Base-by-base conservation (phyloP, 2,797 vertebrate genomes). In the Sebastes minor region DNA sequence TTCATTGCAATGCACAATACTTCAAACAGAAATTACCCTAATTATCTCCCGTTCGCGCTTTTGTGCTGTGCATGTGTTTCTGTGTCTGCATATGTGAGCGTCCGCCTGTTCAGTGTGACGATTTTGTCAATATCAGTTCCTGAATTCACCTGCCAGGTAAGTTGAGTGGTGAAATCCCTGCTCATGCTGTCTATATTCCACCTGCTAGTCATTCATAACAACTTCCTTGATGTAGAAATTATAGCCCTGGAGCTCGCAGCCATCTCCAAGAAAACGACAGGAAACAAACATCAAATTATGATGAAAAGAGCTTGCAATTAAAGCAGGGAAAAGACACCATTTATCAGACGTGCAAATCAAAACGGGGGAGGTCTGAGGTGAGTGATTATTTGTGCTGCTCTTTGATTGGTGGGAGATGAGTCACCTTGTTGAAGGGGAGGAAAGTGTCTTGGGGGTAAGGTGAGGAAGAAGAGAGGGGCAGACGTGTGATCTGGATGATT, bases 391-490 rank as follows among this genome's bases (percentile, higher is more conserved):
- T 93, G 87, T 75, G 92, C 89, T 94, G 93, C 95, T 94, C 96
- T 97, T 97, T 97, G 97, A 97, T 97, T 97, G 97, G 96, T 95
- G 91, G 83, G 95, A 92, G 96, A 96, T 95, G 97, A 97, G 96
- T 97, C 96, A 96, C 95, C 94, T 91, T 96, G 96, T 74, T 96
- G 95, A 97, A 96, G 96, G 96, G 96, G 96, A 97, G 96, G 96
- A 97, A 97, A 95, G 97, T 95, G 96, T 97, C 98, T 97, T 94
- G 94, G 95, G 97, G 97, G 97, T 96, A 96, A 95, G 95, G 96
- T 75, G 65, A 86, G 79, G 96, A 96, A 96, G 96, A 95, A 49
- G 42, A 49, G 94, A 72, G 77, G 66, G 94, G 95, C 94, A 96
- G 94, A 95, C 94, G 95, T 97, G 95, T 96, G 96, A 96, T 97